These are phyloP conservation scores for Sebastes itinus DNA, from an alignment of 2,797 vertebrate species.

Conservation along the genomic window DNA sequence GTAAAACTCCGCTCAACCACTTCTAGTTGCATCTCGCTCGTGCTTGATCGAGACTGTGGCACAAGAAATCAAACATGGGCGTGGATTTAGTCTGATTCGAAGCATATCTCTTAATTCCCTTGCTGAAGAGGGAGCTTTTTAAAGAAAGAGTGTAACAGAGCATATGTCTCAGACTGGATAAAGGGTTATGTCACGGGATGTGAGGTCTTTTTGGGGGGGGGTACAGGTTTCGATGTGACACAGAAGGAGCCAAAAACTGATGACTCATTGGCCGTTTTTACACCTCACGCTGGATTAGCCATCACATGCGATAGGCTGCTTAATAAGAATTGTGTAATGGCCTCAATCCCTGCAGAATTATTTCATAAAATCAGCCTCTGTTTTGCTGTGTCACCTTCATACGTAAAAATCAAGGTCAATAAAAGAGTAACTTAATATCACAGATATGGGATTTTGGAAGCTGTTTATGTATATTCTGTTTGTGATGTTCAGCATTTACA, in stretches of 20 bases:
- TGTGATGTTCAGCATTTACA: neutral
- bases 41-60: conserved; percentile 63
- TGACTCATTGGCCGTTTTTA: conserved; percentile 68
- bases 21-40: conserved; percentile 69
- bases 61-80: conserved; percentile 71
- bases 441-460: neutral
- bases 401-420: neutral
- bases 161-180: neutral
- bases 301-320: conserved; percentile 74
- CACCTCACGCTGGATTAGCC: conserved; percentile 66
- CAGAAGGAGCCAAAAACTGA: conserved; percentile 43
- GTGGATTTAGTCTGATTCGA: conserved; percentile 62
- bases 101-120: conserved; percentile 63
- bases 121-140: conserved; percentile 32
- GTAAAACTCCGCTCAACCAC: conserved; percentile 71
- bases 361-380: conserved; percentile 53
- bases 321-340: conserved; percentile 70
- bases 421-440: neutral
- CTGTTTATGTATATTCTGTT: neutral
- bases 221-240: conserved; percentile 22
- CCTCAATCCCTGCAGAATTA: conserved; percentile 67
- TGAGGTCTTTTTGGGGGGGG: neutral
- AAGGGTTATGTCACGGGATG: neutral
- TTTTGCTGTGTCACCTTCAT: conserved; percentile 52
- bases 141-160: conserved; percentile 7